A percentile compares a stretch with the other conserved stretches of the same genome.
These are phyloP conservation scores for Drosophila anceps DNA, from an alignment of 2,888 invertebrate species.

Conservation along the genomic window DNA sequence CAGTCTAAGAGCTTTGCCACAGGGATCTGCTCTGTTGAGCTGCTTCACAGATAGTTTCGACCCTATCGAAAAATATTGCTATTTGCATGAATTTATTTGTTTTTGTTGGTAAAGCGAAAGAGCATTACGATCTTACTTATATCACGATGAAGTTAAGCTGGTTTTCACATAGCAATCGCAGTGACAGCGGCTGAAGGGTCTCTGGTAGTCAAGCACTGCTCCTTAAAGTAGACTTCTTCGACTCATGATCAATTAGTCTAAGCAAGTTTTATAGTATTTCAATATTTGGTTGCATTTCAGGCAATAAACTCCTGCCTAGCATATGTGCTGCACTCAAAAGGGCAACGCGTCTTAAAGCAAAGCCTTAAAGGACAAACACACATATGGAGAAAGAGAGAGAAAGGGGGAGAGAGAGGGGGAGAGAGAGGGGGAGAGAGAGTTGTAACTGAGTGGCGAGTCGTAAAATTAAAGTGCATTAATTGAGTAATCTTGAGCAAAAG, in stretches of 20 bases:
- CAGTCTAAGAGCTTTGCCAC: no score
- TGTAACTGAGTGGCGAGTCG: constrained; percentile 39
- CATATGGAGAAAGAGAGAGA: neutral
- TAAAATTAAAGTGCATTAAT: constrained; percentile 74
- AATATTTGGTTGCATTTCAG: neutral
- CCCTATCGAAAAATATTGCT: neutral
- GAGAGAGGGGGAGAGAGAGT: neutral
- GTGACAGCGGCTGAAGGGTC: neutral
- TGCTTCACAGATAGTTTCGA: neutral
- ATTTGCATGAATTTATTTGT: no score
- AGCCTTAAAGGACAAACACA: constrained; percentile 24
- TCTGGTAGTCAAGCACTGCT: neutral
- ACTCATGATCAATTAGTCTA: neutral
- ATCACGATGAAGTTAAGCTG: neutral
- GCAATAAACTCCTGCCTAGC: neutral
- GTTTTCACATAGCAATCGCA: neutral
- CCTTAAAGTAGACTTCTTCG: neutral
- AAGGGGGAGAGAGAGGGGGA: neutral
- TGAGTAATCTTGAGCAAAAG: constrained; percentile 73
- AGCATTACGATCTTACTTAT: neutral
- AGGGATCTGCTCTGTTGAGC: no score
- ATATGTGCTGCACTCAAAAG: neutral
- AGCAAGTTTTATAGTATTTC: neutral
- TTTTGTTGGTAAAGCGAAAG: no score
- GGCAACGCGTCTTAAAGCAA: neutral